Conservation (phyloP, 2,797 vertebrate species). For the Catamblyrhynchus diadema region DNA sequence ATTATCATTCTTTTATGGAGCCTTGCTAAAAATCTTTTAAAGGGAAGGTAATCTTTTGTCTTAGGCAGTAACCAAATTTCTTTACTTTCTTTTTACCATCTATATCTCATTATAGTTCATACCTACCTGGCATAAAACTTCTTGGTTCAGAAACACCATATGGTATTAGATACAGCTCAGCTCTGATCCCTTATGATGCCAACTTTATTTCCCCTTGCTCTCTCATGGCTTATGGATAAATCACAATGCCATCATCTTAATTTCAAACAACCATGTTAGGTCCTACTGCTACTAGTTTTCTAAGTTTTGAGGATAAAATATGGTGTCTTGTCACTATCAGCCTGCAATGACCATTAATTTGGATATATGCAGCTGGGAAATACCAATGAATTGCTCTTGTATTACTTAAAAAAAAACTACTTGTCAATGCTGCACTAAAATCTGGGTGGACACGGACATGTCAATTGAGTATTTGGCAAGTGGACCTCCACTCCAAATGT, state of each 20-base stretch:
- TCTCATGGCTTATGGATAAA: background rate
- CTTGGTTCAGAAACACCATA: background rate
- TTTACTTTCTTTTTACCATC: background rate
- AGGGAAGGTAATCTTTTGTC: background rate
- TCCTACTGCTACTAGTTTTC: background rate
- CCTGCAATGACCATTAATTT: background rate
- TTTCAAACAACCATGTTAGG: background rate
- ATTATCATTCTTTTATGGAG: background rate
- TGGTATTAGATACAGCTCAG: background rate
- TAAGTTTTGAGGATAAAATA: background rate
- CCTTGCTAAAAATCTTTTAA: background rate
- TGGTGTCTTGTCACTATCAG: background rate
- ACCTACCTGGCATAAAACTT: background rate
- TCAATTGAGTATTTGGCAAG: background rate
- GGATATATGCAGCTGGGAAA: background rate
- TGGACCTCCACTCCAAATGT: background rate
- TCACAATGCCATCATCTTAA: background rate
- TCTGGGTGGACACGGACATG: background rate
- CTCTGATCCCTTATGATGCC: background rate
- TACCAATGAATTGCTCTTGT: background rate
- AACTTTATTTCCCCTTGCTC: background rate
- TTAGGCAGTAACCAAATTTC: background rate
- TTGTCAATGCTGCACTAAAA: background rate
- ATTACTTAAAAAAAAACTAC: background rate
- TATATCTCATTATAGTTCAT: background rate